Evolutionary conservation across 2,113 vertebrate genomes (phyloP), one percentile per base, ranked within the genome.

Genomic region (Theristicus caerulescens): DNA sequence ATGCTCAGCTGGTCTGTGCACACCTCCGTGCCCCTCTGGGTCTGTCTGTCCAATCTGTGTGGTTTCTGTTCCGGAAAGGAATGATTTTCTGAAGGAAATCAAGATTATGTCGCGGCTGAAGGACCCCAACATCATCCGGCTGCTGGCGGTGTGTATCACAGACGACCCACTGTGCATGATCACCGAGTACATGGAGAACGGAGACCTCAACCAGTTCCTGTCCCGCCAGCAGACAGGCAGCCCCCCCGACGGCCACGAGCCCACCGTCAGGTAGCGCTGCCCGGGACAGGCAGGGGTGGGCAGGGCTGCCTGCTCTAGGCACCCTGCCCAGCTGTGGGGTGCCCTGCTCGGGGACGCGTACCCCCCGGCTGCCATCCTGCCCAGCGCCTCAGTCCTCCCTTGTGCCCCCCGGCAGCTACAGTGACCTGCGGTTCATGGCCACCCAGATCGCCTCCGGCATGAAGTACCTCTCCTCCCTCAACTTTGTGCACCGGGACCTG

Each of bases 101-200:
- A 99, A 99, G 95, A 99, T 99, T 97, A 99, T 99, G 99, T 99
- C 99, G 0, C 98, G 99, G 74, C 98, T 99, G 94, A 99, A 99
- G 97, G 99, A 99, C 95, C 99, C 99, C 54, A 99, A 99, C 97
- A 99, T 99, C 84, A 99, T 99, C 86, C 98, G 99, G 31, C 98
- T 99, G 91, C 96, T 99, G 97, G 99, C 99, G 0, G 99, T 99
- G 94, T 99, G 99, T 67, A 99, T 99, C 92, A 93, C 98, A 0
- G 99, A 99, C 0, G 99, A 99, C 88, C 99, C 99, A 0, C 98
- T 99, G 86, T 99, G 99, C 90, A 99, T 99, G 99, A 99, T 99
- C 97, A 99, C 99, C 0, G 99, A 99, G 96, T 99, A 99, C 98
- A 99, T 99, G 99, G 99, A 99, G 94, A 99, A 99, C 0, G 99